A percentile compares a stretch with the other conserved stretches of the same genome.
phyloP scores from a whole-genome alignment of 1,140 invertebrate genomes.

The Coptotermes formosanus region DNA sequence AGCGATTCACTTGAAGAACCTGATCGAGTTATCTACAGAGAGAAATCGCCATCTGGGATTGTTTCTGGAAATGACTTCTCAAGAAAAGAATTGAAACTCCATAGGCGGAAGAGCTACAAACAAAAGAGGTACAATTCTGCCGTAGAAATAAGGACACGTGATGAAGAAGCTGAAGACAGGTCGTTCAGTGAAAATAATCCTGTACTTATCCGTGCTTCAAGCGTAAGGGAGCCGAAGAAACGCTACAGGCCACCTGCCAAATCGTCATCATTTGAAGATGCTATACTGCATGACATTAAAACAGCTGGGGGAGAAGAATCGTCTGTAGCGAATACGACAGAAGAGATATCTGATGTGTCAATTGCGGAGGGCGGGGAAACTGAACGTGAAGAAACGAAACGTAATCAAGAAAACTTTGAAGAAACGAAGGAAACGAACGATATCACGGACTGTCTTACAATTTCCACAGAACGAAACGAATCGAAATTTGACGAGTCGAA shows the following conservation, averaged over 20 bases:
- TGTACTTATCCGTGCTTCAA: neutral
- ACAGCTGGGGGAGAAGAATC: neutral
- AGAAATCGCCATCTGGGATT: neutral
- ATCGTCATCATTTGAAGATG: neutral
- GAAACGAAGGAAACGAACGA: constrained; percentile 22
- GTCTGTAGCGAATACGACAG: too few relatives aligned
- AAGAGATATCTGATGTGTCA: neutral
- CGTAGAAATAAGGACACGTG: neutral
- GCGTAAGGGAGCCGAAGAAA: neutral
- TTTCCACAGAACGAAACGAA: neutral
- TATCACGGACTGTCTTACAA: neutral
- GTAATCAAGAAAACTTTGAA: constrained; percentile 13
- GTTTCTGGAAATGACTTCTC: constrained; percentile 19
- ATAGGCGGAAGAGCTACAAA: constrained; percentile 21
- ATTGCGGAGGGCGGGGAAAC: neutral
- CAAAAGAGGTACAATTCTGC: constrained; percentile 16
- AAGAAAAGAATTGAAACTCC: constrained; percentile 22
- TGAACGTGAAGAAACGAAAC: neutral
- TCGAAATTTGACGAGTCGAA: neutral
- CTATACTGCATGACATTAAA: neutral
- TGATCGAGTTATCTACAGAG: neutral
- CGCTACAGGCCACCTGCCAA: neutral
- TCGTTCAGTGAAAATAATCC: constrained; percentile 20
- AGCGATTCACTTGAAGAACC: neutral
- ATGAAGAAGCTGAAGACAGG: constrained; percentile 15